Base-by-base conservation (phyloP, 2,888 invertebrate genomes). In the Limnephilus marmoratus region DNA sequence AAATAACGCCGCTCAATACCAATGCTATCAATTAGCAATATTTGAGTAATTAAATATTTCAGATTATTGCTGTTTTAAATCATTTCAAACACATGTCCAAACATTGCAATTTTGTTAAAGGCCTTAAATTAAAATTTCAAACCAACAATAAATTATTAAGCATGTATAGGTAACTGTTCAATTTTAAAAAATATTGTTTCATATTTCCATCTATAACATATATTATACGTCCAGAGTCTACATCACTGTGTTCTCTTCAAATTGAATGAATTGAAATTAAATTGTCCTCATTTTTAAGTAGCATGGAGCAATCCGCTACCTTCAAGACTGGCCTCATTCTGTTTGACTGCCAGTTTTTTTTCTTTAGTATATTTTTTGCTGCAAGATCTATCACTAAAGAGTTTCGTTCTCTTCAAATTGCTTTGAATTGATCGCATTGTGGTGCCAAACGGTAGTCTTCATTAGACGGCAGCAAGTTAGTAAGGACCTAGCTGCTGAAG, bases 401-500 rank as follows among this genome's bases (percentile, higher is more conserved):
- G 4, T 49, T 49, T 49, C 13, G 0, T 81, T 81, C 24, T 81
- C 5, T 29, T 29, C 81, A 81, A 15, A 53, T 90, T 88, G 81
- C 53, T 88, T 89, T 90, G 4, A 85, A 11, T 96, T 45, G 1
- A 41, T 41, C 11, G 11, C 41, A 41, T 41, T 4, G 41, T 41
- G 88, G 97, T 96, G 49, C 97, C n/a, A n/a, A 97, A 97, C 95
- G 96, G 95, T 94, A 96, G 95, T 94, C 96, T 96, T 91, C 97
- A 93, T 96, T 95, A 24, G 97, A 96, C 90, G 97, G 95, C 94
- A 96, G 95, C 94, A 97, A 94, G 94, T 41, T 9, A 41, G 41
- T 4, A 41, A 41, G 9, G 41, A 41, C 0, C 9, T 37, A 37
- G 37, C 37, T 4, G 5, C 37, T 95, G 94, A 97, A 97, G 95